A percentile compares a stretch with the other conserved stretches of the same genome.
These are phyloP conservation scores for Ceramica pisi DNA, from an alignment of 2,888 invertebrate species.

Conservation along the genomic window DNA sequence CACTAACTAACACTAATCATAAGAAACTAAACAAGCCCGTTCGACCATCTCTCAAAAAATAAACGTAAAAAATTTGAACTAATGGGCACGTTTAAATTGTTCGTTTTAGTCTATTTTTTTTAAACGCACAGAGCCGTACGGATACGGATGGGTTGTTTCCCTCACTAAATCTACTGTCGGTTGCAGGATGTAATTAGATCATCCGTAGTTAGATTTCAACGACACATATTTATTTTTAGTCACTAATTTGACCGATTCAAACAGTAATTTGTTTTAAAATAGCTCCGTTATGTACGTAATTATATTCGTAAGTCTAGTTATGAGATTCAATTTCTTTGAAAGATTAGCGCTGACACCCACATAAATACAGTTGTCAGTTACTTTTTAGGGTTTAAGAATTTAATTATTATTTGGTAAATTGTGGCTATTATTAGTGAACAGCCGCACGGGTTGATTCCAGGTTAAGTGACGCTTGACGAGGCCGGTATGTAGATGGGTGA, in stretches of 20 bases:
- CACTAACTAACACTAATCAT: neutral
- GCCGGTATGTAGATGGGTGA: too few relatives aligned
- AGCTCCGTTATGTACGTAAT: neutral
- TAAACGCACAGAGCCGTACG: neutral
- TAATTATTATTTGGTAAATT: neutral
- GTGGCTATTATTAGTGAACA: neutral
- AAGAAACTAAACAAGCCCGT: neutral
- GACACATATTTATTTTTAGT: neutral
- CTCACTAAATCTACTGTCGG: slow-evolving; percentile 18
- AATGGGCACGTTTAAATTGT: neutral
- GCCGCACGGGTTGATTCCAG: too few relatives aligned
- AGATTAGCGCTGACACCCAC: neutral
- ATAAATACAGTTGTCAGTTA: neutral
- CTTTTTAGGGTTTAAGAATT: neutral
- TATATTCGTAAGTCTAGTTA: neutral
- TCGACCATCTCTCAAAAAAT: neutral
- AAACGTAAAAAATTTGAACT: neutral
- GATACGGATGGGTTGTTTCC: neutral
- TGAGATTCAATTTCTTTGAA: neutral
- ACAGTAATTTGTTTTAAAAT: neutral
- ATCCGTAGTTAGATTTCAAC: slow-evolving; percentile 21
- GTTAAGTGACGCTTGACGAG: too few relatives aligned
- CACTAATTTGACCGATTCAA: neutral
- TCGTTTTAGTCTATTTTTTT: neutral
- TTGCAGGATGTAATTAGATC: slow-evolving; percentile 35